Percentiles rank a stretch among this genome's conserved stretches.
These are phyloP conservation scores for Zeugodacus cucurbitae DNA, from an alignment of 1,140 invertebrate species.

Conservation along the genomic window DNA sequence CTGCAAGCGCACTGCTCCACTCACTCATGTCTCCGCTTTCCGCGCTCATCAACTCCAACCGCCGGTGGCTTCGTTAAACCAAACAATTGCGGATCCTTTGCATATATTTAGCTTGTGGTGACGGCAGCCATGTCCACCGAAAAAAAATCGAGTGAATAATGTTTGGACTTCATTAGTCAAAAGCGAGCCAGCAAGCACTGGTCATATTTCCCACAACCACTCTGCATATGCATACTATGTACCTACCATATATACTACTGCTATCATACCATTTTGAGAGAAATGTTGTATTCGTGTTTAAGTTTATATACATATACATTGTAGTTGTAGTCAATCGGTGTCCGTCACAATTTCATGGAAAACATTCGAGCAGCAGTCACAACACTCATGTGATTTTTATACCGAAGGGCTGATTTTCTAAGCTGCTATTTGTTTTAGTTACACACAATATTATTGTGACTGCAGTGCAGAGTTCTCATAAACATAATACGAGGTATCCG, in stretches of 20 bases:
- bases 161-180: constrained; percentile 34
- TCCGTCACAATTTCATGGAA: too few relatives aligned
- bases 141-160: background rate
- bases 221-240: background rate
- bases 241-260: too few relatives aligned
- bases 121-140: background rate
- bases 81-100: background rate
- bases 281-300: too few relatives aligned
- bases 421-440: too few relatives aligned
- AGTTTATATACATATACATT: too few relatives aligned
- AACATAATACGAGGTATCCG: too few relatives aligned
- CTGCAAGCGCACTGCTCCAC: background rate
- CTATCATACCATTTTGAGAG: background rate
- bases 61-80: background rate
- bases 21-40: background rate
- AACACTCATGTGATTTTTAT: too few relatives aligned
- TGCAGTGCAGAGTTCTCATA: too few relatives aligned
- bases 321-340: too few relatives aligned
- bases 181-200: background rate
- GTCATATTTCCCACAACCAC: background rate
- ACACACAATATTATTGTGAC: too few relatives aligned
- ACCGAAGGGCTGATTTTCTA: too few relatives aligned
- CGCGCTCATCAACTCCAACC: background rate
- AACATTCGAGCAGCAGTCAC: too few relatives aligned
- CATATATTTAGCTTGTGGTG: background rate